Percentiles rank a stretch among this genome's conserved stretches.
Evolutionary conservation across 2,797 vertebrate species (phyloP).

Genomic region (Odontamblyopus rebecca): DNA sequence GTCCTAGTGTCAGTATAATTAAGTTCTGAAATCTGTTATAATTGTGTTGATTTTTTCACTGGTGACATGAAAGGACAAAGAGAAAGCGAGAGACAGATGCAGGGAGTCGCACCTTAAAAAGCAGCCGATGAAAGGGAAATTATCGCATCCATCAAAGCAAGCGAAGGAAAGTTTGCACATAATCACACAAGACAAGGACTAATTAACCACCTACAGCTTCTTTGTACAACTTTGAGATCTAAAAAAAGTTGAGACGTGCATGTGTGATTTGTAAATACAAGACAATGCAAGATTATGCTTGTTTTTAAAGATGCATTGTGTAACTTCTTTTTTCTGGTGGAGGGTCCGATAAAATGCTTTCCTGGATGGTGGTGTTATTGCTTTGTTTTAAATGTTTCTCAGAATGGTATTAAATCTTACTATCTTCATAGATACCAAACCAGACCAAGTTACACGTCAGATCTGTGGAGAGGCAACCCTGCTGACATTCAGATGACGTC

Average conservation of each 20-base stretch:
- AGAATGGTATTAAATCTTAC: no score
- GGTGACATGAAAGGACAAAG: constrained; percentile 46
- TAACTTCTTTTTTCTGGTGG: no score
- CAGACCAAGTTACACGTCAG: no score
- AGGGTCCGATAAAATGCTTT: no score
- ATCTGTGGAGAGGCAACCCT: no score
- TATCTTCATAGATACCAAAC: no score
- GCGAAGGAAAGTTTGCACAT: constrained; percentile 16
- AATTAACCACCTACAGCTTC: constrained; percentile 11
- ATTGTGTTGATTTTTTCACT: constrained; percentile 41
- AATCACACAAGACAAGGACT: constrained; percentile 12
- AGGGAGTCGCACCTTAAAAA: constrained; percentile 10
- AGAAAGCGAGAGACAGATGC: constrained; percentile 10
- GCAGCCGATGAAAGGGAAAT: constrained; percentile 10
- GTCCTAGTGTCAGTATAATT: constrained; percentile 65
- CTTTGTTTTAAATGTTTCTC: no score
- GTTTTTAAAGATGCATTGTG: no score
- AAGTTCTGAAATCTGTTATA: constrained; percentile 64
- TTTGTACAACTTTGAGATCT: constrained; percentile 5
- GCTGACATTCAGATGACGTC: no score
- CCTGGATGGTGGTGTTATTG: no score
- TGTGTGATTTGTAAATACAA: background rate
- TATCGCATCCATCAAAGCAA: constrained; percentile 23
- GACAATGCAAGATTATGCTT: background rate
- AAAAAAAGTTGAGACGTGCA: background rate